Conservation (phyloP, 2,888 invertebrate genomes). For the Cheilosia soror region DNA sequence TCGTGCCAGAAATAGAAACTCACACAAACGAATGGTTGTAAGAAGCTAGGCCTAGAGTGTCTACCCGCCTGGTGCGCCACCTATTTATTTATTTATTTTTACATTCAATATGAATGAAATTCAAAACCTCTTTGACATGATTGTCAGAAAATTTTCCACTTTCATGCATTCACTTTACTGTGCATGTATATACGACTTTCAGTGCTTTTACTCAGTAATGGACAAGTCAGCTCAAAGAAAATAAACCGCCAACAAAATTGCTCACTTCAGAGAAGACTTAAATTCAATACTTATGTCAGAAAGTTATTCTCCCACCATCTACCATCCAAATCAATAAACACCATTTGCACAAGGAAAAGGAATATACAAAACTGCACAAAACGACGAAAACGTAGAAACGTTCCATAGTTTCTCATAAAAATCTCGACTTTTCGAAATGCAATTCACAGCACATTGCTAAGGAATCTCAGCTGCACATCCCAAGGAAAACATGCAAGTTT, state of each 20-base stretch:
- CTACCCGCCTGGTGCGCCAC: too few species aligned
- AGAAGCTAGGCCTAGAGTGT: too few species aligned
- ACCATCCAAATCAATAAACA: slow-evolving; percentile 54
- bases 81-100: too few species aligned
- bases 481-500: slow-evolving; percentile 32
- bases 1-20: too few species aligned
- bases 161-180: too few species aligned
- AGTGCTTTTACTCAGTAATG: too few species aligned
- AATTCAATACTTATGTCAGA: slow-evolving; percentile 4
- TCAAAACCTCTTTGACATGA: too few species aligned
- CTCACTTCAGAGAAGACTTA: not conserved
- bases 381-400: slow-evolving; percentile 35
- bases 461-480: slow-evolving; percentile 64
- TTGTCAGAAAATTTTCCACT: too few species aligned
- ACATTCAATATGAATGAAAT: too few species aligned
- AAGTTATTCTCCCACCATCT: not conserved
- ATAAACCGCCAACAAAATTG: slow-evolving; percentile 1
- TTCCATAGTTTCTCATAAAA: slow-evolving; percentile 51
- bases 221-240: too few species aligned
- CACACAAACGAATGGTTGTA: too few species aligned
- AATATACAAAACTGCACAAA: slow-evolving; percentile 21
- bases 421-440: slow-evolving; percentile 44
- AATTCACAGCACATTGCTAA: slow-evolving; percentile 28
- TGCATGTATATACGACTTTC: too few species aligned
- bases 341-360: slow-evolving; percentile 15